Percentiles rank a stretch among this genome's conserved stretches.
Conservation (phyloP, 2,797 vertebrate species). For the Chanos chanos region DNA sequence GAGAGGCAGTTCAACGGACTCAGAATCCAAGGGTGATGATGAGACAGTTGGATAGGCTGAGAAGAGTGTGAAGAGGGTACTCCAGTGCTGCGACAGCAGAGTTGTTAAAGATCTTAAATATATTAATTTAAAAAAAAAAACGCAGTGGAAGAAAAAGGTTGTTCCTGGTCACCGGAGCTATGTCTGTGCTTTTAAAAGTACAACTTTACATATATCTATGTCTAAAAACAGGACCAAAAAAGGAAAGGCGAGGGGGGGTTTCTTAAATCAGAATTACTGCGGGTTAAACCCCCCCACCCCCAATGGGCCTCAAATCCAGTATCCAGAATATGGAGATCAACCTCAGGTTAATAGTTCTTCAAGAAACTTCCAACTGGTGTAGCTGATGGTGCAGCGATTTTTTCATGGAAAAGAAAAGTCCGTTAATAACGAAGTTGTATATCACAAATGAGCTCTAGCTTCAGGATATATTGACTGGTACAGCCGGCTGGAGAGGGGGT, state of each 20-base stretch:
- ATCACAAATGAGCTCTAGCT: slow-evolving; percentile 36
- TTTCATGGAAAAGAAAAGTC: slow-evolving; percentile 21
- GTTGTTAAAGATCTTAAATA: too few relatives aligned
- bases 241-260: slow-evolving; percentile 36
- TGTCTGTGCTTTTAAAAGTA: too few relatives aligned
- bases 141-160: not conserved
- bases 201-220: too few relatives aligned
- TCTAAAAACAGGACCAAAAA: slow-evolving; percentile 43
- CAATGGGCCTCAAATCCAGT: slow-evolving; percentile 47
- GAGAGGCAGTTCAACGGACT: slow-evolving; percentile 42
- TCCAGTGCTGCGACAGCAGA: not conserved
- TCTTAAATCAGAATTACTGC: slow-evolving; percentile 39
- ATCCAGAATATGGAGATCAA: slow-evolving; percentile 31
- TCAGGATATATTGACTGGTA: slow-evolving; percentile 28
- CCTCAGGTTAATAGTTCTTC: not conserved
- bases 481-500: slow-evolving; percentile 46
- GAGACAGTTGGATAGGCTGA: slow-evolving; percentile 1
- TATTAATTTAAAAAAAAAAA: not conserved
- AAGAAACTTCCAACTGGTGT: slow-evolving; percentile 32
- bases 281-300: slow-evolving; percentile 47
- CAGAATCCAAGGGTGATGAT: slow-evolving; percentile 23
- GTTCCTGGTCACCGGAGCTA: too few relatives aligned
- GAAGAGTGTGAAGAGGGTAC: too few relatives aligned
- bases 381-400: slow-evolving; percentile 14
- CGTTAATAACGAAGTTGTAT: slow-evolving; percentile 34